A percentile compares a stretch with the other conserved stretches of the same genome.
phyloP scores from a whole-genome alignment of 2,888 invertebrate species.

The Plagodis dolabraria region DNA sequence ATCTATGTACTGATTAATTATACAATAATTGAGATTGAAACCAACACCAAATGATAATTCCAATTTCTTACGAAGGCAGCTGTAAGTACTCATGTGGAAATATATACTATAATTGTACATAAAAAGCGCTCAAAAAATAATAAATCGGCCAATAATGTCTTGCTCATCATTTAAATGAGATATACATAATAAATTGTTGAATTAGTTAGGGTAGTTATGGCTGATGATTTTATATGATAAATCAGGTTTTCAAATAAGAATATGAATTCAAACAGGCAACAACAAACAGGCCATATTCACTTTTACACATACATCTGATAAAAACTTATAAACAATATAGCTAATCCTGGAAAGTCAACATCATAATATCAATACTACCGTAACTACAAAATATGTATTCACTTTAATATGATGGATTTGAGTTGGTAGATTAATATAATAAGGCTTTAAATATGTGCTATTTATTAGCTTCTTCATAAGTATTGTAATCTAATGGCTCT shows the following conservation, averaged over 20 bases:
- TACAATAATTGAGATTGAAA: background rate
- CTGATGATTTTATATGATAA: too few species aligned
- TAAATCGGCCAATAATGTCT: conserved; percentile 24
- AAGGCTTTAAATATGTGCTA: conserved; percentile 22
- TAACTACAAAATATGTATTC: background rate
- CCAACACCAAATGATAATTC: background rate
- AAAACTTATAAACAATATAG: too few species aligned
- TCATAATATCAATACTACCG: too few species aligned
- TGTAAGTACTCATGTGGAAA: conserved; percentile 1
- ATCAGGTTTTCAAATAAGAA: too few species aligned
- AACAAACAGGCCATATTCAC: too few species aligned
- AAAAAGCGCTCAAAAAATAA: conserved; percentile 24
- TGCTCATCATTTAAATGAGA: conserved; percentile 7
- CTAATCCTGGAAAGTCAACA: too few species aligned
- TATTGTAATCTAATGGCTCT: conserved; percentile 22
- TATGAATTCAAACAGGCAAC: too few species aligned
- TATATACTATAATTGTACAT: conserved; percentile 12
- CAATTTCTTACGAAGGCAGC: conserved; percentile 9
- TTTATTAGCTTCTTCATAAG: conserved; percentile 25
- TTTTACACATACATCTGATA: too few species aligned
- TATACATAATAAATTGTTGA: conserved; percentile 3
- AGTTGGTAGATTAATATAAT: background rate
- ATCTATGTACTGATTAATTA: too few species aligned
- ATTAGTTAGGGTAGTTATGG: too few species aligned
- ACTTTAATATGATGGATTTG: conserved; percentile 11